A percentile compares a stretch with the other conserved stretches of the same genome.
phyloP scores from a whole-genome alignment of 2,113 vertebrate genomes.

The Bubo blakistoni region DNA sequence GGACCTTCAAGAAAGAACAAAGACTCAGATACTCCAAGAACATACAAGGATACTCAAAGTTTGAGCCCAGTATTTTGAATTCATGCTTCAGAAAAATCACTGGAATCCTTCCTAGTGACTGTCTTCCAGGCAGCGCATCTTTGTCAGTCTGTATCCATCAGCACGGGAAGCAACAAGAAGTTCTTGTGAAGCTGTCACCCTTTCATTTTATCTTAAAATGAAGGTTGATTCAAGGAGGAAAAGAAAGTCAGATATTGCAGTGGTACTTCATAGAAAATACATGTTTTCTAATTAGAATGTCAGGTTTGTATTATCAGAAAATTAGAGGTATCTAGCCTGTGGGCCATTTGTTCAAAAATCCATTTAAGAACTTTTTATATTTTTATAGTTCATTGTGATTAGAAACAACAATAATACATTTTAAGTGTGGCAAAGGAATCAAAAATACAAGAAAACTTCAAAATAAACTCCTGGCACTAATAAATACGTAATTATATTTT shows the following conservation, averaged over 20 bases:
- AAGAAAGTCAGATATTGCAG: background rate
- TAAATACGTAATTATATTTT: background rate
- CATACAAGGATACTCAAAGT: background rate
- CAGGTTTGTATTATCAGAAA: constrained; percentile 1
- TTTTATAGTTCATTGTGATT: background rate
- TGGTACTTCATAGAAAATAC: background rate
- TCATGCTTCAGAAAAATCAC: background rate
- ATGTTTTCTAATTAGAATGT: background rate
- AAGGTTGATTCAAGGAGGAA: background rate
- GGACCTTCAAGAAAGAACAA: background rate
- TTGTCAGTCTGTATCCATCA: background rate
- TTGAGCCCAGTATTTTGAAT: background rate
- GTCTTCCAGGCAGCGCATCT: background rate
- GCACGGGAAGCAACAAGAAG: background rate
- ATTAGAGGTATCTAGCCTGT: background rate
- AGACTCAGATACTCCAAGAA: background rate
- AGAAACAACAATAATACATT: background rate
- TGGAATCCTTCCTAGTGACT: background rate
- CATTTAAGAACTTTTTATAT: background rate
- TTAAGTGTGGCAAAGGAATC: background rate
- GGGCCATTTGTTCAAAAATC: background rate
- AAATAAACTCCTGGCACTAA: background rate
- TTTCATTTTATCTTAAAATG: background rate
- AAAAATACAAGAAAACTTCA: background rate
- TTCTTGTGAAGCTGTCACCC: background rate